Evolutionary conservation across 2,888 invertebrate species (phyloP).

Genomic region (Protodeltote pygarga): DNA sequence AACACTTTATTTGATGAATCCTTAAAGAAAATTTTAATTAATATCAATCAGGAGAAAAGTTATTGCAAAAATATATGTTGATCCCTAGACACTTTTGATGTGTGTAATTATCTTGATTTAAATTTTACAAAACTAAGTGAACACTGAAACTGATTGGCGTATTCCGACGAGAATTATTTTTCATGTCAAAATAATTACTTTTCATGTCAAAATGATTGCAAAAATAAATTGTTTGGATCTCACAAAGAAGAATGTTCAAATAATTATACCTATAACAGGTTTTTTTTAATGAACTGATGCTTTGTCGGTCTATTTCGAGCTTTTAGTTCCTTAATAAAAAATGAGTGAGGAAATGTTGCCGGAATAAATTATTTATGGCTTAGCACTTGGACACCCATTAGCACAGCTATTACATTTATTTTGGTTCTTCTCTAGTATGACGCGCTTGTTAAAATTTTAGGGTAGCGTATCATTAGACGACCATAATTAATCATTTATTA

Average conservation of each 20-base stretch:
- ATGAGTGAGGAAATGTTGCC: conserved; percentile 57
- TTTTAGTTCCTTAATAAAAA: conserved; percentile 66
- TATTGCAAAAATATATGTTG: too few relatives aligned
- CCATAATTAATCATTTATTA: not conserved
- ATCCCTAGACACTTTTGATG: too few relatives aligned
- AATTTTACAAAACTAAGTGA: too few relatives aligned
- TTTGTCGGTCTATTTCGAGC: conserved; percentile 45
- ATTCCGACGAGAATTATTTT: too few relatives aligned
- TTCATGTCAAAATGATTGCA: conserved; percentile 27
- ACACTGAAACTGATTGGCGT: too few relatives aligned
- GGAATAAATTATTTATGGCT: conserved; percentile 69
- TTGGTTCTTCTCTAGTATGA: conserved; percentile 49
- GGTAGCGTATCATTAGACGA: conserved; percentile 1
- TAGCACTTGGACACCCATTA: conserved; percentile 65
- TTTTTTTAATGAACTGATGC: conserved; percentile 36
- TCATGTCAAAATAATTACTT: conserved; percentile 6
- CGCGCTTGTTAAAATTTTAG: conserved; percentile 25
- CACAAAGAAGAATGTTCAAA: conserved; percentile 19
- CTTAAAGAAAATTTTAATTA: too few relatives aligned
- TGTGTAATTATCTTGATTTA: too few relatives aligned
- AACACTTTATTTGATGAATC: too few relatives aligned
- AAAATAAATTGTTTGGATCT: conserved; percentile 20
- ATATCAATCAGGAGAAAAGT: too few relatives aligned
- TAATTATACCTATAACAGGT: too few relatives aligned
- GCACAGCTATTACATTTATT: conserved; percentile 64